Evolutionary conservation across 2,113 vertebrate genomes (phyloP).

Genomic region (Mystacornis crossleyi): DNA sequence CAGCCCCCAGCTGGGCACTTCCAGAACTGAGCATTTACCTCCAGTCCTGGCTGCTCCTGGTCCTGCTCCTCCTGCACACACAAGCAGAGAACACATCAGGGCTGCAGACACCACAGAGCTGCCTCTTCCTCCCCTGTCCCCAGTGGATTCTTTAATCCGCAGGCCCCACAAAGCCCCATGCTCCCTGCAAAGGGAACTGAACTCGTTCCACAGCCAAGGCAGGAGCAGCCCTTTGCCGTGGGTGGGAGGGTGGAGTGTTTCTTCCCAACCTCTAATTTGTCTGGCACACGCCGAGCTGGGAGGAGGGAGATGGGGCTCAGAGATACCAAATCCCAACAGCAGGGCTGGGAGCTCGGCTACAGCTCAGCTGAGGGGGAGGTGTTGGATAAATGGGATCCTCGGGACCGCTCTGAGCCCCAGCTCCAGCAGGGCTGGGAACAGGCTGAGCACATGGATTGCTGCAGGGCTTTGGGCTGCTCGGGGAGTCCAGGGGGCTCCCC

Average conservation of each 20-base stretch:
- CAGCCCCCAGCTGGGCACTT: neutral
- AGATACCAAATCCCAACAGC: accelerated
- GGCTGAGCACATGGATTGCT: accelerated
- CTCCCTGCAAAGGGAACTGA: neutral
- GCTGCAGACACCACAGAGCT: neutral
- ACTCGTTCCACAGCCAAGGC: neutral
- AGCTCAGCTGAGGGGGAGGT: neutral
- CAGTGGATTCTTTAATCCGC: accelerated
- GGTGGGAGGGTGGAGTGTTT: neutral
- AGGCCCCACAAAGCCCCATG: neutral
- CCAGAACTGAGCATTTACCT: conserved; percentile 72
- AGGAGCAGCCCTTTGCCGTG: neutral
- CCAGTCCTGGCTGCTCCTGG: conserved; percentile 84
- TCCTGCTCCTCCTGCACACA: conserved; percentile 86
- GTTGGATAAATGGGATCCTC: accelerated
- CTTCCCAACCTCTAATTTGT: neutral
- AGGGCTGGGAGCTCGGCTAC: accelerated
- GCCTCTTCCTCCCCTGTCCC: neutral
- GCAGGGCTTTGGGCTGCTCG: neutral
- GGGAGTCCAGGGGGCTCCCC: neutral
- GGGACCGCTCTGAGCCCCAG: accelerated
- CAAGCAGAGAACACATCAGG: neutral
- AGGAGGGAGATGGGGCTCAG: neutral
- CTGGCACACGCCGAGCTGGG: neutral
- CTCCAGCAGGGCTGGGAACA: neutral